Evolutionary conservation across 2,113 vertebrate genomes (phyloP).

Genomic region (Halichoerus grypus): DNA sequence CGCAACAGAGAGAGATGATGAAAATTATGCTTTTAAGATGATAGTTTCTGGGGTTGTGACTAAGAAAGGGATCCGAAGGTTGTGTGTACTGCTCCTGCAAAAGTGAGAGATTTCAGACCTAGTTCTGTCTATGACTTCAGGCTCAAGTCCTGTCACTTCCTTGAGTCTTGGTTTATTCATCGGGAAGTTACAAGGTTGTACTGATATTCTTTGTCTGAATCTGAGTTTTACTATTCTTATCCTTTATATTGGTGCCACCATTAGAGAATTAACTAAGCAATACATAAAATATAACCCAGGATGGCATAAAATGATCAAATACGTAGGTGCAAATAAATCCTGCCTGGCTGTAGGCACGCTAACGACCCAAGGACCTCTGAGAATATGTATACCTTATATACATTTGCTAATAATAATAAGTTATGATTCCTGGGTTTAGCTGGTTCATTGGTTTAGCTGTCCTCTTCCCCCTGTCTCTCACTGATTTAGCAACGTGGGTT

Average conservation of each 20-base stretch:
- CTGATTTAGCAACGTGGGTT: background rate
- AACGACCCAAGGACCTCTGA: background rate
- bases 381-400: background rate
- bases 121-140: background rate
- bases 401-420: constrained; percentile 3
- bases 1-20: background rate
- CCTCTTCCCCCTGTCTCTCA: background rate
- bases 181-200: background rate
- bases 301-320: background rate
- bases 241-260: background rate
- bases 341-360: background rate
- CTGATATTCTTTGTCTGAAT: background rate
- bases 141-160: background rate
- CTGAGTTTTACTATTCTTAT: background rate
- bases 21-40: background rate
- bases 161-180: constrained; percentile 8
- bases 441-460: background rate
- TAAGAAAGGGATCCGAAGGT: background rate
- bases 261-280: background rate
- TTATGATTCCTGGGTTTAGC: background rate
- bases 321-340: background rate
- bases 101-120: background rate
- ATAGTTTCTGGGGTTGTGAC: background rate
- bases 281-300: background rate
- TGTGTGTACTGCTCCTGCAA: background rate